These are phyloP conservation scores for Hirudinaria manillensis DNA, from an alignment of 2,888 invertebrate genomes.

Conservation along the genomic window DNA sequence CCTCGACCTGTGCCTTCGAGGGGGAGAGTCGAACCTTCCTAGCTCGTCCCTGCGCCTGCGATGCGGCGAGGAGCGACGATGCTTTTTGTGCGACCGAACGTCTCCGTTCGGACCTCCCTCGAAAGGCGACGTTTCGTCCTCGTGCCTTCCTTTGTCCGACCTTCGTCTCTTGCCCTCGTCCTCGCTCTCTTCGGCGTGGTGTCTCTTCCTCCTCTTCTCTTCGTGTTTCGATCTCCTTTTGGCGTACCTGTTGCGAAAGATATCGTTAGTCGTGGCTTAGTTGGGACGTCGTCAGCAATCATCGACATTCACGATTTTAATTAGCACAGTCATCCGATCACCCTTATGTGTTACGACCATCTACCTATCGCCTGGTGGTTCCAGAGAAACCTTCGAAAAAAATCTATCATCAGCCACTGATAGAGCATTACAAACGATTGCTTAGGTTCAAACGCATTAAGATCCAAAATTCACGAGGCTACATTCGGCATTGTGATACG, in stretches of 20 bases:
- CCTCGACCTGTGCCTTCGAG: not conserved
- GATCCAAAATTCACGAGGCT: no score
- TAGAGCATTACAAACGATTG: no score
- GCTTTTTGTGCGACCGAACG: not conserved
- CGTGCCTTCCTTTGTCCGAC: not conserved
- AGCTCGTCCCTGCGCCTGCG: no score
- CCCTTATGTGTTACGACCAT: no score
- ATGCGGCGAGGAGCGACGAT: not conserved
- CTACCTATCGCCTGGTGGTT: not conserved
- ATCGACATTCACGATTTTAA: not conserved
- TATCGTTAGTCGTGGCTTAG: not conserved
- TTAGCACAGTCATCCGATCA: not conserved
- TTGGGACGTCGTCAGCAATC: not conserved
- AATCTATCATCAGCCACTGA: no score
- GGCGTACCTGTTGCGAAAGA: not conserved
- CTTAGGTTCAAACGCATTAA: no score
- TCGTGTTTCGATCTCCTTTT: conserved; percentile 17
- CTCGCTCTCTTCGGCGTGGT: not conserved
- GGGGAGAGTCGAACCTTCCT: conserved; percentile 12
- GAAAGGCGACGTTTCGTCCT: not conserved
- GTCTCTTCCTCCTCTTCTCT: conserved; percentile 25
- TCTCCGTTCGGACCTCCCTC: not conserved
- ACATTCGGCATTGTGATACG: no score
- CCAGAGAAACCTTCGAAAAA: conserved; percentile 5
- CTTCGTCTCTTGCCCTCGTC: conserved; percentile 10